Evolutionary conservation across 2,888 invertebrate species (phyloP).

Genomic region (Drosophila neotestacea): DNA sequence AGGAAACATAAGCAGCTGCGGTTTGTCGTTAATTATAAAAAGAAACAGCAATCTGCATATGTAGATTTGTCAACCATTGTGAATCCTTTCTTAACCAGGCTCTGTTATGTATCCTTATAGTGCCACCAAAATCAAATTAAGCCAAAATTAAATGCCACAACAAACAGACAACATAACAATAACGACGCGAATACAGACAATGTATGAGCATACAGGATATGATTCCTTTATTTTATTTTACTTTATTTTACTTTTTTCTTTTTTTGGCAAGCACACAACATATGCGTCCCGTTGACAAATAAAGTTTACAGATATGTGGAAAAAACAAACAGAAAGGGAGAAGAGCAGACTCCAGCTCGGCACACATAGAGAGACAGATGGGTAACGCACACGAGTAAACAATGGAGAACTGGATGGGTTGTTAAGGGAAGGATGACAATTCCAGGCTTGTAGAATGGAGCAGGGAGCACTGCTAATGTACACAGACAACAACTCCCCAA

Average conservation of each 20-base stretch:
- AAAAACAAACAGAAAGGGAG: conserved; percentile 28
- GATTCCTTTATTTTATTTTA: conserved; percentile 59
- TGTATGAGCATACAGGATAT: conserved; percentile 35
- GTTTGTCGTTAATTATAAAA: conserved; percentile 15
- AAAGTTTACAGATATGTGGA: conserved; percentile 74
- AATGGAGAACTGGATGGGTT: conserved; percentile 54
- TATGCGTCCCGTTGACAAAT: conserved; percentile 79
- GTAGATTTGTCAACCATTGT: conserved; percentile 9
- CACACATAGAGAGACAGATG: conserved; percentile 51
- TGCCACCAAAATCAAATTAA: conserved; percentile 71
- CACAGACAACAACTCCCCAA: conserved; percentile 73
- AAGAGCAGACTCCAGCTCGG: conserved; percentile 13
- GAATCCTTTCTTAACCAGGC: not conserved
- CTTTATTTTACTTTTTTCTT: conserved; percentile 14
- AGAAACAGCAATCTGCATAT: conserved; percentile 5
- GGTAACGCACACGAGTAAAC: conserved; percentile 74
- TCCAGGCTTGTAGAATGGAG: conserved; percentile 30
- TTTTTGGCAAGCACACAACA: conserved; percentile 73
- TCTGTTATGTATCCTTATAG: conserved; percentile 17
- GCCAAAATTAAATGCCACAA: conserved; percentile 64
- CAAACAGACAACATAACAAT: conserved; percentile 38
- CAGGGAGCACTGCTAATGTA: conserved; percentile 54
- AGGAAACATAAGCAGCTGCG: not conserved
- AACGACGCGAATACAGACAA: conserved; percentile 31
- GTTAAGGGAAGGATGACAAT: conserved; percentile 17